These are phyloP conservation scores for Sinella curviseta DNA, from an alignment of 1,140 invertebrate genomes.

Conservation along the genomic window DNA sequence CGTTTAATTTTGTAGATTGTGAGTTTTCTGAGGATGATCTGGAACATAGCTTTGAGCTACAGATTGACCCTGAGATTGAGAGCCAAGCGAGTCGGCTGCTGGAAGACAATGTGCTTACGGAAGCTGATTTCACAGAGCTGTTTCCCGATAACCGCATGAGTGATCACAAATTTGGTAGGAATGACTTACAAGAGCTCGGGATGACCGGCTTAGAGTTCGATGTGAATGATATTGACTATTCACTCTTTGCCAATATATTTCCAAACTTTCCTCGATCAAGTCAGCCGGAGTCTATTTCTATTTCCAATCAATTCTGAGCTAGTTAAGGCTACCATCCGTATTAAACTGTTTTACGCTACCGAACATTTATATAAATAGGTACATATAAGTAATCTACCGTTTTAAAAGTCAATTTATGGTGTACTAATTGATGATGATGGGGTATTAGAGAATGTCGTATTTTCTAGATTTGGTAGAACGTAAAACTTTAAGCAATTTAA, in stretches of 20 bases:
- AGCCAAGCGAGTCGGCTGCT: constrained; percentile 60
- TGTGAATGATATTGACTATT: constrained; percentile 45
- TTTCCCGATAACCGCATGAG: constrained; percentile 57
- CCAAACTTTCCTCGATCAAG: constrained; percentile 41
- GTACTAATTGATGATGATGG: too few relatives aligned
- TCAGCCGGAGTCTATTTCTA: constrained; percentile 44
- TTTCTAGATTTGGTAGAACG: too few relatives aligned
- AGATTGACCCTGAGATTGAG: constrained; percentile 52
- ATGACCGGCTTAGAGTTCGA: constrained; percentile 46
- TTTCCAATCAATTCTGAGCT: constrained; percentile 43
- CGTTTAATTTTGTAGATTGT: constrained; percentile 40
- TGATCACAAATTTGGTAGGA: constrained; percentile 38
- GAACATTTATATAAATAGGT: too few relatives aligned
- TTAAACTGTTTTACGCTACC: too few relatives aligned
- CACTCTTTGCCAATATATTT: constrained; percentile 47
- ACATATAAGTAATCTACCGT: too few relatives aligned
- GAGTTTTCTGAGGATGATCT: constrained; percentile 48
- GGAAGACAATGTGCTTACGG: constrained; percentile 83
- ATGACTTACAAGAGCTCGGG: constrained; percentile 42
- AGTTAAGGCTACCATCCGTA: neutral
- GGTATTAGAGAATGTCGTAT: too few relatives aligned
- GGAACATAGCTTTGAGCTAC: constrained; percentile 57
- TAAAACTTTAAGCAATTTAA: too few relatives aligned
- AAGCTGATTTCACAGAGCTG: constrained; percentile 87
- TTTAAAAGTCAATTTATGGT: too few relatives aligned